phyloP scores from a whole-genome alignment of 2,888 invertebrate genomes.

The Listrodromus nycthemerus region DNA sequence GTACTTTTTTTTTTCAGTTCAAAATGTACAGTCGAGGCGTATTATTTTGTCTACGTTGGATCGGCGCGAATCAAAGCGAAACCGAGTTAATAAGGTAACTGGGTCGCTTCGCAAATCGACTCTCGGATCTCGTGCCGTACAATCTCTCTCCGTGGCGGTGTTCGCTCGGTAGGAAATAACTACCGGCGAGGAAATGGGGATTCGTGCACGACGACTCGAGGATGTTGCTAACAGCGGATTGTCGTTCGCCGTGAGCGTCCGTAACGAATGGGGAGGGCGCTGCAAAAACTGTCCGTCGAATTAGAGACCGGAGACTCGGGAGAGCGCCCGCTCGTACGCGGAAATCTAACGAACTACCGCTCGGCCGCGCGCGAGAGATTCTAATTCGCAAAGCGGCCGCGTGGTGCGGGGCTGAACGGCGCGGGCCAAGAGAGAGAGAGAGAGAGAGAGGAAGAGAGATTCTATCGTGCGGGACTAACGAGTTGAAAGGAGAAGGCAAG shows the following conservation, averaged over 20 bases:
- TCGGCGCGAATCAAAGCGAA: constrained; percentile 65
- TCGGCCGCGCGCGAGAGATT: constrained; percentile 16
- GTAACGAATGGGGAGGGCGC: not conserved
- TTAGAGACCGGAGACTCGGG: not conserved
- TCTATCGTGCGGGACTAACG: constrained; percentile 72
- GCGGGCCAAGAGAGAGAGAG: constrained; percentile 48
- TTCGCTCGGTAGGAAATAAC: constrained; percentile 29
- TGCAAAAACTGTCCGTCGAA: not conserved
- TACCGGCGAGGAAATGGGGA: constrained; percentile 16
- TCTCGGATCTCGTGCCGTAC: not conserved
- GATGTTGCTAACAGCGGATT: constrained; percentile 39
- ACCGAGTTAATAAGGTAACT: constrained; percentile 75
- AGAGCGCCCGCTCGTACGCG: not conserved
- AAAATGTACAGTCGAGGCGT: not conserved
- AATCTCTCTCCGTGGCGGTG: not conserved
- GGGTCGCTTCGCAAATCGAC: constrained; percentile 69
- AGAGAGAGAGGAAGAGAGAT: no score
- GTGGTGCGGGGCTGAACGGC: not conserved
- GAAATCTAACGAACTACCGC: constrained; percentile 11
- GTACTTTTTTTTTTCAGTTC: not conserved
- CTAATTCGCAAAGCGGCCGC: constrained; percentile 25
- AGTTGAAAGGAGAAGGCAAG: constrained; percentile 59
- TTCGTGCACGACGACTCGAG: constrained; percentile 12
- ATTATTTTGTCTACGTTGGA: constrained; percentile 22
- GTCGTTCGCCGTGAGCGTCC: constrained; percentile 17